phyloP scores from a whole-genome alignment of 2,888 invertebrate species.

The Microctonus aethiopoides region DNA sequence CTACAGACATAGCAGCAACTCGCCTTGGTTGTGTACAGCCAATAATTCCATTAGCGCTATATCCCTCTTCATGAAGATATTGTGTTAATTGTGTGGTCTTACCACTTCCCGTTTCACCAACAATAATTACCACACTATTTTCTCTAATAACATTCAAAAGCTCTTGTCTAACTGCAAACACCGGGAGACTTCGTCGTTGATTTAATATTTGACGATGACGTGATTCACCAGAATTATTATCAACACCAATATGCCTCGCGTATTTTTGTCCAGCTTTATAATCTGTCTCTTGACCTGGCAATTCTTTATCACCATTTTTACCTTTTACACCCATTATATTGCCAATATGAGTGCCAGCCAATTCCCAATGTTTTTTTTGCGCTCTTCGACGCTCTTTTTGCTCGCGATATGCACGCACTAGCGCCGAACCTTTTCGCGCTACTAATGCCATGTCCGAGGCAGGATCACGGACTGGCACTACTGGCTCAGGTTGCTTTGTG shows the following conservation, averaged over 20 bases:
- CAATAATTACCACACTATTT: conserved; percentile 94
- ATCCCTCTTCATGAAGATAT: conserved; percentile 97
- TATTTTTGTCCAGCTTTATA: conserved; percentile 96
- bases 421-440: conserved; percentile 91
- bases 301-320: conserved; percentile 77
- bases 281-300: conserved; percentile 70
- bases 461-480: conserved; percentile 96
- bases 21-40: conserved; percentile 96
- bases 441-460: conserved; percentile 98
- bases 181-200: conserved; percentile 92
- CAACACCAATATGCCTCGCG: conserved; percentile 90
- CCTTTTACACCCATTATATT: conserved; percentile 92
- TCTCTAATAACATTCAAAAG: conserved; percentile 90
- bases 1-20: conserved; percentile 99
- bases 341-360: conserved; percentile 95
- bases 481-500: conserved; percentile 98
- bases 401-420: conserved; percentile 92
- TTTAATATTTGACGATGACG: conserved; percentile 84
- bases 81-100: conserved; percentile 99
- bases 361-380: conserved; percentile 99
- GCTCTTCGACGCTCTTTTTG: conserved; percentile 97
- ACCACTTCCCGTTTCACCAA: conserved; percentile 94
- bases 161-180: conserved; percentile 95
- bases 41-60: conserved; percentile 91
- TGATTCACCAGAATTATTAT: conserved; percentile 75